Conservation (phyloP, 30 jellyfish, hydroid and myxozoan genomes). For the Hydra vulgaris region DNA sequence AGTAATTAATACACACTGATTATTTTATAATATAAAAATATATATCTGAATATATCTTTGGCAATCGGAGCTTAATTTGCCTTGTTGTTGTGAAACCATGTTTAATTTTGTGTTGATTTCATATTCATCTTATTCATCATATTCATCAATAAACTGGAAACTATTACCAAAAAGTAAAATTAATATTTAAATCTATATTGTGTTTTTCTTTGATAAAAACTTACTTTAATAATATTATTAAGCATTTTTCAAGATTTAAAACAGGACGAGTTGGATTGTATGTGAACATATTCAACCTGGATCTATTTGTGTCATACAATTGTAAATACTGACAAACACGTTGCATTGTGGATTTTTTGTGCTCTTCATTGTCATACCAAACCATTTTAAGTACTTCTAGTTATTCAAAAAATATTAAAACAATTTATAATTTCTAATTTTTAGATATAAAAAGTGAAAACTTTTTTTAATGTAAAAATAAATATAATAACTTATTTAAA, state of each 20-base stretch:
- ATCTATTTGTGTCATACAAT: constrained; percentile 6
- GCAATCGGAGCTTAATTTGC: too few relatives aligned
- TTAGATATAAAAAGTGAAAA: background rate
- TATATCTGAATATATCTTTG: too few relatives aligned
- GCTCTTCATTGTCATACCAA: constrained; percentile 8
- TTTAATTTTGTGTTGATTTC: too few relatives aligned
- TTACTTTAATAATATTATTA: constrained; percentile 6
- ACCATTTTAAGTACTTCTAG: background rate
- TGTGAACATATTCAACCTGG: background rate
- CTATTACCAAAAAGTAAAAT: too few relatives aligned
- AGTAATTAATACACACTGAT: too few relatives aligned
- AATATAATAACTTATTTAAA: too few relatives aligned
- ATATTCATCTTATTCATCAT: too few relatives aligned
- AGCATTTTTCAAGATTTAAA: background rate
- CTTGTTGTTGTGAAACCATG: too few relatives aligned
- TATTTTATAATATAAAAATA: too few relatives aligned
- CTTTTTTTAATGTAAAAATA: background rate
- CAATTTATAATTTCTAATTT: background rate
- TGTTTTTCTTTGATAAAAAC: too few relatives aligned
- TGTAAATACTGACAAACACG: constrained; percentile 20
- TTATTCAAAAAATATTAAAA: background rate
- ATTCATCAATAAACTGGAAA: too few relatives aligned
- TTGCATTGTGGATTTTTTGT: background rate
- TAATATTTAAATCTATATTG: too few relatives aligned
- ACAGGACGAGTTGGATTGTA: constrained; percentile 4